These are phyloP conservation scores for Amphiura filiformis DNA, from an alignment of 35 echinoderm and acorn worm species.

Conservation along the genomic window DNA sequence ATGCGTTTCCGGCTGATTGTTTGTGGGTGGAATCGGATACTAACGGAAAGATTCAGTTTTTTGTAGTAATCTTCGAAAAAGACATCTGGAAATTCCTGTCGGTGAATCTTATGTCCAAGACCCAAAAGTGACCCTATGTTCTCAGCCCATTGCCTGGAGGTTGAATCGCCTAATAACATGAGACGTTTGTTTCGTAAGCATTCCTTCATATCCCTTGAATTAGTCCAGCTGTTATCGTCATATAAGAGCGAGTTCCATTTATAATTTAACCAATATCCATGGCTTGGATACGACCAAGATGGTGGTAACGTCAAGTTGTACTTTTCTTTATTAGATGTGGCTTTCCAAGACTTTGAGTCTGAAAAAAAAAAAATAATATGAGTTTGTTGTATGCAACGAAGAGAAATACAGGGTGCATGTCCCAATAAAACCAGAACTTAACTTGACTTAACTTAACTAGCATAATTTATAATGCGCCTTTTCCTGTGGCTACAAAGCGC, in stretches of 20 bases:
- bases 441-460: too few species aligned
- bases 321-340: too few species aligned
- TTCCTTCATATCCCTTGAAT: not conserved
- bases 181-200: conserved; percentile 31
- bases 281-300: too few species aligned
- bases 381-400: too few species aligned
- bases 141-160: conserved; percentile 33
- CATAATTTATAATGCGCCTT: too few species aligned
- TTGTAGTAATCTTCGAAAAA: conserved; percentile 9
- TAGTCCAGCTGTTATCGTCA: not conserved
- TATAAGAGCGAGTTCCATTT: conserved; percentile 47
- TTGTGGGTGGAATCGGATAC: conserved; percentile 13
- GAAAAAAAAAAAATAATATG: too few species aligned
- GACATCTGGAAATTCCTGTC: not conserved
- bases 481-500: too few species aligned
- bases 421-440: too few species aligned
- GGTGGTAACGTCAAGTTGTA: too few species aligned
- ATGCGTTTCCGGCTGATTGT: not conserved
- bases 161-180: conserved; percentile 46
- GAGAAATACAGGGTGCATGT: too few species aligned
- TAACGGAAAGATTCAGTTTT: not conserved
- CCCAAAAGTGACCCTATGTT: not conserved
- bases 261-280: conserved; percentile 39
- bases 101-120: not conserved
- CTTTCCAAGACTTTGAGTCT: too few species aligned